phyloP scores from a whole-genome alignment of 2,888 invertebrate species.

The Sepioteuthis lessoniana region DNA sequence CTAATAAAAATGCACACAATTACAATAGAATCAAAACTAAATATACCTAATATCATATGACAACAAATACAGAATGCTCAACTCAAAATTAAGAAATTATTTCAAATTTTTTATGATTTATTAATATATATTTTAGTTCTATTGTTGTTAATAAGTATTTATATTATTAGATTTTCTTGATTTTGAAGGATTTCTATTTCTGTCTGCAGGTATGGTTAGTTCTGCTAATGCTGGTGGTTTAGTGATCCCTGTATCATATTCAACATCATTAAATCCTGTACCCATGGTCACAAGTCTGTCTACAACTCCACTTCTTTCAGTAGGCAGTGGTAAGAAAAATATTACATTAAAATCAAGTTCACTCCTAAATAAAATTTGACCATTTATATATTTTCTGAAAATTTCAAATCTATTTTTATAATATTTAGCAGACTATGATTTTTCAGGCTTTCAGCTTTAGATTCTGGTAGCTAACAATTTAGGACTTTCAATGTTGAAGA shows the following conservation, averaged over 20 bases:
- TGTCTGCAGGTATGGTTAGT: slow-evolving; percentile 41
- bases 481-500: no score
- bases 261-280: slow-evolving; percentile 44
- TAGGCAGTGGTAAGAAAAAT: slow-evolving; percentile 39
- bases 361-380: no score
- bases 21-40: no score
- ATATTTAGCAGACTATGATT: no score
- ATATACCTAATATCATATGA: no score
- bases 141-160: not conserved
- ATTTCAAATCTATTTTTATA: no score
- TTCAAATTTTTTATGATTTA: not conserved
- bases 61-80: not conserved
- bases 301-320: slow-evolving; percentile 46
- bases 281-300: slow-evolving; percentile 42
- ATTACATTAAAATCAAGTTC: not conserved
- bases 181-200: not conserved
- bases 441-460: no score
- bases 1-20: no score
- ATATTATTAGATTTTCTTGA: not conserved
- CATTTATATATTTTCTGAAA: no score
- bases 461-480: no score
- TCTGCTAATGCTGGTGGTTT: slow-evolving; percentile 43
- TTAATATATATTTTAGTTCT: not conserved
- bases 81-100: not conserved
- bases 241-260: slow-evolving; percentile 46